A percentile compares a stretch with the other conserved stretches of the same genome.
These are phyloP conservation scores for Chiloscyllium punctatum DNA, from an alignment of 2,797 vertebrate genomes.

Conservation along the genomic window DNA sequence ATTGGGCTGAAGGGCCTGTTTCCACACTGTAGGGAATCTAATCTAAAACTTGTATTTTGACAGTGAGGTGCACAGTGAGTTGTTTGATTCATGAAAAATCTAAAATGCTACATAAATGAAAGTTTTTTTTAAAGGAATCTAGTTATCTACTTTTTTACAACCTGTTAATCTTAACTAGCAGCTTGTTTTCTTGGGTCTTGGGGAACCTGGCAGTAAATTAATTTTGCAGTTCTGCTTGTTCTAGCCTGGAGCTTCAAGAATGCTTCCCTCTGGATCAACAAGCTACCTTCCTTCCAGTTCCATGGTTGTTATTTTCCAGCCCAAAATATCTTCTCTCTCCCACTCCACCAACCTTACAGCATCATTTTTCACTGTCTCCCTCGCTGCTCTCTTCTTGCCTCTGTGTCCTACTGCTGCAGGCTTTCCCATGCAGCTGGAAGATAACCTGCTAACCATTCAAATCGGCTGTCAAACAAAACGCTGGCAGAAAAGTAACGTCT, in stretches of 20 bases:
- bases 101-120: too few relatives aligned
- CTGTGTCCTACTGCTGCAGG: background rate
- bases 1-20: too few relatives aligned
- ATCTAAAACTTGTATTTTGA: too few relatives aligned
- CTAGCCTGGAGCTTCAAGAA: background rate
- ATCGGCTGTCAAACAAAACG: background rate
- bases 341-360: background rate
- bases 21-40: too few relatives aligned
- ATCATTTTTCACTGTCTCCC: background rate
- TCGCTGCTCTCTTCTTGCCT: background rate
- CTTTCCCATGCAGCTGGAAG: background rate
- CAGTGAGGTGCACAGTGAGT: too few relatives aligned
- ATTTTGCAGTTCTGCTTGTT: background rate
- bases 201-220: background rate
- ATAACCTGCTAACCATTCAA: too few relatives aligned
- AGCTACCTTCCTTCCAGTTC: background rate
- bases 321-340: background rate
- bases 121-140: background rate
- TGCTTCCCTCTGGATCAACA: background rate
- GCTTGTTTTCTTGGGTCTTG: background rate
- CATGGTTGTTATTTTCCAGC: background rate
- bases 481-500: background rate
- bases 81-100: too few relatives aligned
- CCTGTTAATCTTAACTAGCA: background rate
- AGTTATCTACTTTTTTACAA: background rate